Percentiles rank a stretch among this genome's conserved stretches.
These are phyloP conservation scores for Halcyon chelicuti DNA, from an alignment of 2,797 vertebrate species.

Conservation along the genomic window DNA sequence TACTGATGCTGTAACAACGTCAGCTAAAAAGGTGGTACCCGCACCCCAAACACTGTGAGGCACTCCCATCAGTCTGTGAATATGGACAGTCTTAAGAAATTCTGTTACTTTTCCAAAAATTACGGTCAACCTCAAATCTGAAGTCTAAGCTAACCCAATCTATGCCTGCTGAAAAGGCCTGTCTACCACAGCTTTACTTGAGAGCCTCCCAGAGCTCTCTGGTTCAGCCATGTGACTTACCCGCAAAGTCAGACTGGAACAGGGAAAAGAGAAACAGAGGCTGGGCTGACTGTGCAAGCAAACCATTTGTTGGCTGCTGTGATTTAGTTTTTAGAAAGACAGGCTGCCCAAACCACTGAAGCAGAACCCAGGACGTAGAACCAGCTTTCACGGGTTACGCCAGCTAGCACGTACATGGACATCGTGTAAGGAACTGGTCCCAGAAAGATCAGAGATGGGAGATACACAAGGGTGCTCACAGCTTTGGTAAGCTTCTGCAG, in stretches of 20 bases:
- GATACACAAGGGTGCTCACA: not conserved
- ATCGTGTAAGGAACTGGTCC: not conserved
- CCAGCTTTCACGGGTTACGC: not conserved
- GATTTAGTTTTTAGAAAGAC: not conserved
- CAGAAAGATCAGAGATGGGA: not conserved
- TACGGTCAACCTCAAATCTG: not conserved
- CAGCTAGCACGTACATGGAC: not conserved
- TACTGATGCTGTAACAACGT: not conserved
- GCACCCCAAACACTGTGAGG: not conserved
- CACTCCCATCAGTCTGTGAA: not conserved
- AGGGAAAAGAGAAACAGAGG: not conserved
- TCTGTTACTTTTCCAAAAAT: not conserved
- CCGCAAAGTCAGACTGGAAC: not conserved
- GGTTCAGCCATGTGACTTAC: not conserved
- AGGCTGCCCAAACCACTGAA: not conserved
- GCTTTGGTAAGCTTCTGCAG: not conserved
- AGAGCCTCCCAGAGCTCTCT: not conserved
- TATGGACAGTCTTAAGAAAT: not conserved
- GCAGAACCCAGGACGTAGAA: not conserved
- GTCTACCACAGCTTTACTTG: not conserved
- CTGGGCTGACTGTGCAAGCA: constrained; percentile 5
- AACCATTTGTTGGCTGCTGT: constrained; percentile 13
- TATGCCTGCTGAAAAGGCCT: fast-evolving
- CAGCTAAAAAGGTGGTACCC: not conserved
- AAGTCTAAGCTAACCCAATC: not conserved